Base-by-base conservation (phyloP, 2,888 invertebrate species). In the Eupithecia exiguata region DNA sequence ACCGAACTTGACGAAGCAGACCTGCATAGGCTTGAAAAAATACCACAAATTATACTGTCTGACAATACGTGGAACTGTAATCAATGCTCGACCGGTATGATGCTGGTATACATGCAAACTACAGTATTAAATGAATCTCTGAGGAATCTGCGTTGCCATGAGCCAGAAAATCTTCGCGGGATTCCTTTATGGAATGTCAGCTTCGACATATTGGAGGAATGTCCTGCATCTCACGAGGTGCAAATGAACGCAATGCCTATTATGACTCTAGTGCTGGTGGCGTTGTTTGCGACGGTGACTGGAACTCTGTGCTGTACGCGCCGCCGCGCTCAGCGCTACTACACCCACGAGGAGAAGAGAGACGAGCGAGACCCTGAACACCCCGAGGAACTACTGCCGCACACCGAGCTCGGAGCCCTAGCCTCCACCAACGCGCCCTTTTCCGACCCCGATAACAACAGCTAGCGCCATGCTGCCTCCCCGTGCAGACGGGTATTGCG, bases 331-430 rank as follows among this genome's bases (percentile, higher is more conserved):
- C 96, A 96, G 6, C 95, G 96, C 67, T 97, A 97, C 89, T 97
- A 97, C 87, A 97, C 97, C 14, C 96, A 97, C 85, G 97, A 97
- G 88, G 97, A 97, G 86, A 96, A 96, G 79, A 86, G 92, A 1
- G 86, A 89, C 10, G 91, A 92, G 78, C 92, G 88, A 67, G 89
- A 88, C 68, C 91, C 88, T 69, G 92, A 93, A 0, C 92, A 92
- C 68, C 93, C 93, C 0, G 93, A 92, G 1, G 92, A 93, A 77
- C 81, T 91, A 72, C 81, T 92, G 16, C 86, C 87, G 1, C 88
- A 87, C 62, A 87, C 90, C 0, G 91, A 93, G 79, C 80, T 91
- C 40, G 90, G 90, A 36, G 90, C 85, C 75, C 92, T 94, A 53
- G 91, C 93, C 5, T 92, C 93, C 71, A 93, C 92, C 83, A 90